Evolutionary conservation across 2,888 invertebrate genomes (phyloP).

Genomic region (Trachelus tabidus): DNA sequence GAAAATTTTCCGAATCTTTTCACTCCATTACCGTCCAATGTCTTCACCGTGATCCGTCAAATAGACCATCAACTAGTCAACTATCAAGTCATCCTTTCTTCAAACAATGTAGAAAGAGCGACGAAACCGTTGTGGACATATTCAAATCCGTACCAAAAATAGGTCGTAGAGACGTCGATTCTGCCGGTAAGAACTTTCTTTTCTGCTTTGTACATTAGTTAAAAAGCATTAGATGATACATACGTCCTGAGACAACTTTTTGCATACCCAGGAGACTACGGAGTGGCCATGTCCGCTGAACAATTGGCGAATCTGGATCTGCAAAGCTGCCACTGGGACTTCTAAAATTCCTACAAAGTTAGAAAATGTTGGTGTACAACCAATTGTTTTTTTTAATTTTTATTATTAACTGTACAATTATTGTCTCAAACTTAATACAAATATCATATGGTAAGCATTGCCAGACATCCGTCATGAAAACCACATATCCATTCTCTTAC

Average conservation of each 20-base stretch:
- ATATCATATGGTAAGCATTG: neutral
- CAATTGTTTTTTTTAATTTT: neutral
- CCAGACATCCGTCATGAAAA: neutral
- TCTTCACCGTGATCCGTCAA: conserved; percentile 76
- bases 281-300: conserved; percentile 71
- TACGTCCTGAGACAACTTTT: neutral
- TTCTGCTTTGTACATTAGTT: neutral
- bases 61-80: conserved; percentile 77
- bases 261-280: conserved; percentile 71
- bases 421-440: conserved; percentile 5
- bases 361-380: neutral
- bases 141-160: conserved; percentile 77
- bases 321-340: conserved; percentile 76
- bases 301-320: conserved; percentile 73
- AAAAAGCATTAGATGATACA: neutral
- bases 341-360: conserved; percentile 60
- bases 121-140: conserved; percentile 72
- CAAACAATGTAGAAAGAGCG: conserved; percentile 75
- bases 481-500: neutral
- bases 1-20: conserved; percentile 80
- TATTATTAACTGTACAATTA: neutral
- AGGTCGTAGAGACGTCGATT: conserved; percentile 69
- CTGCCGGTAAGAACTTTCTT: conserved; percentile 64
- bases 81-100: conserved; percentile 81
- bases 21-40: conserved; percentile 82